Evolutionary conservation across 2,888 invertebrate species (phyloP), one percentile per base, ranked within the genome.

Genomic region (Phragmatobia fuliginosa): DNA sequence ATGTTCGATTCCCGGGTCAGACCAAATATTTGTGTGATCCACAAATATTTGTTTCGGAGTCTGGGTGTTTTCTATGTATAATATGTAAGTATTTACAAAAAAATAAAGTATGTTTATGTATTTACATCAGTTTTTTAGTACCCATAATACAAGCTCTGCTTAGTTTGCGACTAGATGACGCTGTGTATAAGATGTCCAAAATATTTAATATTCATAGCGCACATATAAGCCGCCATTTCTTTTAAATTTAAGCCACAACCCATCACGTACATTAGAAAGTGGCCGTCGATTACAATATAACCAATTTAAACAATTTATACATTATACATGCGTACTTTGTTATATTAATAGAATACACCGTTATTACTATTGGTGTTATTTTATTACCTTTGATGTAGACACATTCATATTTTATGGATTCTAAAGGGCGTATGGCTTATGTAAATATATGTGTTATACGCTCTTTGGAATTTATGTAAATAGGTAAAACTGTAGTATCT

Each of bases 191-290:
- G n/a, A n/a, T n/a, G n/a, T n/a, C n/a, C n/a, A n/a, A n/a, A n/a
- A n/a, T n/a, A n/a, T n/a, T n/a, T n/a, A 25, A 52, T 52, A 8
- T 21, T n/a, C 2, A 45, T 1, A 45, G 45, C 4, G 21, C 8
- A 45, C 7, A 11, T 25, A 33, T 28, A 33, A 56, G 16, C 4
- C 66, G 70, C 77, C 68, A 58, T 36, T 62, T 62, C 77, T 77
- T 62, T 16, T 70, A 65, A 66, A 80, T n/a, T 81, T 77, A 73
- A 36, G 58, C 76, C 81, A 79, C 68, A 77, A 32, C 25, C 70
- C 73, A 79, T 66, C 76, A 76, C 73, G 61, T 80, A 80, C 83
- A 89, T 92, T 91, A 91, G 92, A 92, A 92, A 92, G 92, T 89
- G 83, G 83, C 83, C 73, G 85, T 75, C 85, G 80, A 83, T 87